Evolutionary conservation across 2,888 invertebrate genomes (phyloP).

Genomic region (Cyaniris semiargus): DNA sequence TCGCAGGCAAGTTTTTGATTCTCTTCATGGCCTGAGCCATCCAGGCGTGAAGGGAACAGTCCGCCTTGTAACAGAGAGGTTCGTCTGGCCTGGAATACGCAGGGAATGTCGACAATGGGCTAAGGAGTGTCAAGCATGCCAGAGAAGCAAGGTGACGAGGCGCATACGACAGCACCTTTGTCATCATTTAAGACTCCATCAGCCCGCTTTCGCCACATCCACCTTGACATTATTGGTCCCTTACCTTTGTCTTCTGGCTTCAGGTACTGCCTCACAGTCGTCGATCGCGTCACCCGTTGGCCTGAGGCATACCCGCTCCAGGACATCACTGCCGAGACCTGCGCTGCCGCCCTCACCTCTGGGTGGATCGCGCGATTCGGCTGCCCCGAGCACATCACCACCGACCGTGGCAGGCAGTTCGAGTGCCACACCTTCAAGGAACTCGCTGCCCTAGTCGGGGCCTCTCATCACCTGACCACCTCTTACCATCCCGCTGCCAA

Average conservation of each 20-base stretch:
- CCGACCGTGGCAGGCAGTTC: conserved; percentile 55
- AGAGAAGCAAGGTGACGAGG: not conserved
- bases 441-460: conserved; percentile 39
- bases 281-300: conserved; percentile 53
- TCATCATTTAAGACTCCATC: conserved; percentile 37
- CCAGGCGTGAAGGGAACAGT: conserved; percentile 40
- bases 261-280: conserved; percentile 50
- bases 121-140: conserved; percentile 47
- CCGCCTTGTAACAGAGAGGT: conserved; percentile 47
- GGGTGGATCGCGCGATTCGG: too few relatives aligned
- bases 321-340: conserved; percentile 56
- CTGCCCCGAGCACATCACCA: conserved; percentile 47
- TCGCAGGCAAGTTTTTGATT: conserved; percentile 40
- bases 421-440: conserved; percentile 41
- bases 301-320: conserved; percentile 50
- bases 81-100: conserved; percentile 52
- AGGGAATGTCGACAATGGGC: conserved; percentile 48
- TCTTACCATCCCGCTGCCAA: conserved; percentile 40
- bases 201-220: conserved; percentile 49
- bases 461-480: conserved; percentile 36
- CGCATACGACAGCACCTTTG: not conserved
- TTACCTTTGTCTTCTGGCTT: conserved; percentile 42
- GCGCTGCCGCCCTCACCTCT: conserved; percentile 51
- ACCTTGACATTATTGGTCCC: conserved; percentile 48
- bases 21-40: conserved; percentile 42